A percentile compares a stretch with the other conserved stretches of the same genome.
Conservation (phyloP, 2,888 invertebrate species). For the Calliopum simillimum region DNA sequence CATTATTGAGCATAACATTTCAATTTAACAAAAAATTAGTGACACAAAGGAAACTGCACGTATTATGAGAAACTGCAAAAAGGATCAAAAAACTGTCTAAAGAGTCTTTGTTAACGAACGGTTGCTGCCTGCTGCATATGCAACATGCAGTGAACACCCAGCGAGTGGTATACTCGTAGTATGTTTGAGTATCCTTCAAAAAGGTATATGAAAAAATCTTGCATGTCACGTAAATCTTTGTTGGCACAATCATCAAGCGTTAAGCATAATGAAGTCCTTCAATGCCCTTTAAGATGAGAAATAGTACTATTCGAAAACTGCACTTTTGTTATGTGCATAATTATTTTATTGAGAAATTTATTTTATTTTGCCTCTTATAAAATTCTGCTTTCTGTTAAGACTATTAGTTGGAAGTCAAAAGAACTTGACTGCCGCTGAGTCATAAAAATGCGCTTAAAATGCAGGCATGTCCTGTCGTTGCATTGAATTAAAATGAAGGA, state of each 20-base stretch:
- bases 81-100: neutral
- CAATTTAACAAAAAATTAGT: slow-evolving; percentile 38
- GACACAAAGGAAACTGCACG: neutral
- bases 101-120: neutral
- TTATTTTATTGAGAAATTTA: slow-evolving; percentile 12
- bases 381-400: neutral
- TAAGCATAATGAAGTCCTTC: neutral
- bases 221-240: slow-evolving; percentile 4
- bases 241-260: slow-evolving; percentile 1
- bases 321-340: neutral
- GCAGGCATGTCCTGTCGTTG: slow-evolving; percentile 22
- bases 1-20: slow-evolving; percentile 45
- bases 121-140: neutral
- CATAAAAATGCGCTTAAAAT: neutral
- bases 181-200: neutral
- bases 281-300: neutral
- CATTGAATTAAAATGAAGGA: slow-evolving; percentile 11
- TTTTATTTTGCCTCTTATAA: neutral
- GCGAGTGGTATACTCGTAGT: neutral
- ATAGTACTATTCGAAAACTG: neutral
- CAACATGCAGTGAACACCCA: slow-evolving; percentile 2
- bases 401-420: slow-evolving; percentile 18
- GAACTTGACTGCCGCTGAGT: slow-evolving; percentile 20
- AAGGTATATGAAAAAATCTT: neutral
- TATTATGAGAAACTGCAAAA: too few species aligned